phyloP scores from a whole-genome alignment of 2,797 vertebrate species.

The Anguilla megastoma region DNA sequence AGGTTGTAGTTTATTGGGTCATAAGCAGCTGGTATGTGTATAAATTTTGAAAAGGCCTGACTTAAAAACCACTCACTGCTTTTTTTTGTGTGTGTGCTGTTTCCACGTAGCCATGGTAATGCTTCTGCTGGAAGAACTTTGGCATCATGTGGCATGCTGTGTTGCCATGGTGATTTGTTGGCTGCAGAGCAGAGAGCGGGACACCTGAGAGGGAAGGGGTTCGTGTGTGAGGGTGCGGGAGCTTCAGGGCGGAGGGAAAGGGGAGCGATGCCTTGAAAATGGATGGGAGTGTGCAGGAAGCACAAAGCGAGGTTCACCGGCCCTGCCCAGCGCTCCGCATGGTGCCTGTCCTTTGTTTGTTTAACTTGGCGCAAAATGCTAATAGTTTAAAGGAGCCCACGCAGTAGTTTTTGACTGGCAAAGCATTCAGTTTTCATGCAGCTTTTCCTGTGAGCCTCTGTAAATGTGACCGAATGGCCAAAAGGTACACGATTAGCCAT shows the following conservation, averaged over 20 bases:
- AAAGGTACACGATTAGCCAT: background rate
- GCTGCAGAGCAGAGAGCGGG: constrained; percentile 10
- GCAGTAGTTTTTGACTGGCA: background rate
- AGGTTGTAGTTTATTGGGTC: background rate
- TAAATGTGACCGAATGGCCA: background rate
- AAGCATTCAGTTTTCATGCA: background rate
- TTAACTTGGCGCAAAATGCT: background rate
- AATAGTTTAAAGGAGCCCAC: background rate
- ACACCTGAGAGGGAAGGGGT: constrained; percentile 10
- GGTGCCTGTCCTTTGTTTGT: constrained; percentile 7
- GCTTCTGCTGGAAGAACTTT: constrained; percentile 22
- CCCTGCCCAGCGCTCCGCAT: background rate
- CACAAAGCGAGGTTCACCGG: background rate
- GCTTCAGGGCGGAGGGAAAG: background rate
- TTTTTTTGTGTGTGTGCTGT: constrained; percentile 11
- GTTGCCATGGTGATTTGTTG: constrained; percentile 42
- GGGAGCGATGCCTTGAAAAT: background rate
- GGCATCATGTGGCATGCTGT: constrained; percentile 18
- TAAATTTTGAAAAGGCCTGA: background rate
- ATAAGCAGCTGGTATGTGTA: background rate
- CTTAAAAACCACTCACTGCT: background rate
- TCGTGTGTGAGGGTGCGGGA: constrained; percentile 14
- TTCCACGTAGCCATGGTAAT: constrained; percentile 25
- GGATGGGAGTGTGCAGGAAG: background rate
- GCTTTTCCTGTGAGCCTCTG: background rate